Evolutionary conservation across 2,888 invertebrate genomes (phyloP).

Genomic region (Hypercompe scribonia): DNA sequence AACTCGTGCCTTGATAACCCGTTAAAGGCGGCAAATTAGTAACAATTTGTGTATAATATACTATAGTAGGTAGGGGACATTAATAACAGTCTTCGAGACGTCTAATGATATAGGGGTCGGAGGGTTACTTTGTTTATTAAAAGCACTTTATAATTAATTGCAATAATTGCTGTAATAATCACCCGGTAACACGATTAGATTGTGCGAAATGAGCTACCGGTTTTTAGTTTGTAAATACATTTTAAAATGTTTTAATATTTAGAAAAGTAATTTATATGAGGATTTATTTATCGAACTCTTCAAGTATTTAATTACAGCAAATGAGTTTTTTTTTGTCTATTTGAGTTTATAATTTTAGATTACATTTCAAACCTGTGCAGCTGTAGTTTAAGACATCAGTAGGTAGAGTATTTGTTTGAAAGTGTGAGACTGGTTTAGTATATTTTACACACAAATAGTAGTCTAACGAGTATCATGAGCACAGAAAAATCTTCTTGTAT

Average conservation of each 20-base stretch:
- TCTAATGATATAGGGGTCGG: slow-evolving; percentile 51
- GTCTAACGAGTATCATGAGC: too few species aligned
- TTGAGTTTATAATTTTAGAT: not conserved
- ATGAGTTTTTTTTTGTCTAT: not conserved
- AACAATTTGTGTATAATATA: slow-evolving; percentile 56
- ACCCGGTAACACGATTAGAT: slow-evolving; percentile 50
- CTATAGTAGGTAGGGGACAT: slow-evolving; percentile 48
- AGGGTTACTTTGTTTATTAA: slow-evolving; percentile 52
- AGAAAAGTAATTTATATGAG: not conserved
- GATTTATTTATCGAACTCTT: not conserved
- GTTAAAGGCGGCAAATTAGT: slow-evolving; percentile 47
- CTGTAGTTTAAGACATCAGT: not conserved
- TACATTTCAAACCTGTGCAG: not conserved
- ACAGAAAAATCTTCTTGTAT: too few species aligned
- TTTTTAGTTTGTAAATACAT: slow-evolving; percentile 9
- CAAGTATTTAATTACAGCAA: not conserved
- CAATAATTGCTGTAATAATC: slow-evolving; percentile 56
- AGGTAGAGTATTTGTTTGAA: too few species aligned
- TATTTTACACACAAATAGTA: too few species aligned
- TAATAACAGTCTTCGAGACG: slow-evolving; percentile 55
- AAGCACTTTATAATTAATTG: slow-evolving; percentile 52
- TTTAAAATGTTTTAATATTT: not conserved
- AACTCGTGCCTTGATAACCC: slow-evolving; percentile 42
- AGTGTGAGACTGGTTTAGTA: too few species aligned
- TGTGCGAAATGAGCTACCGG: slow-evolving; percentile 43